Percentiles rank a stretch among this genome's conserved stretches.
phyloP scores from a whole-genome alignment of 2,888 invertebrate species.

The Furcula furcula region DNA sequence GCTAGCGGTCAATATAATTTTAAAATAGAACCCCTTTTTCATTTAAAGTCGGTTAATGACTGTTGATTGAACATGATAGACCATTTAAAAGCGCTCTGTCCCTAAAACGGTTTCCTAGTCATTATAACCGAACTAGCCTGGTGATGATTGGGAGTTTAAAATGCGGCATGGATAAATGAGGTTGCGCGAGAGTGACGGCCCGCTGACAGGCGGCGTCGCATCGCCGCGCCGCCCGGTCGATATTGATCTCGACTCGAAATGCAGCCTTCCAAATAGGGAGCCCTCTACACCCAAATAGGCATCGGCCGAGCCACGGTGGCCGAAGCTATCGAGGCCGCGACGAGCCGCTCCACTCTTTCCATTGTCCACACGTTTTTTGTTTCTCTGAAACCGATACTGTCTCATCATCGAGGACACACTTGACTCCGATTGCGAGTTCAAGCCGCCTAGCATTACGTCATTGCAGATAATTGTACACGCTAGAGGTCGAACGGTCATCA shows the following conservation, averaged over 20 bases:
- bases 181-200: conserved; percentile 52
- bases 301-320: conserved; percentile 40
- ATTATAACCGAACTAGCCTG: conserved; percentile 5
- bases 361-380: conserved; percentile 68
- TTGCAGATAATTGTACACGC: conserved; percentile 30
- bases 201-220: conserved; percentile 49
- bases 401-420: conserved; percentile 15
- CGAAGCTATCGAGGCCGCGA: conserved; percentile 62
- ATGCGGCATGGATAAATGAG: conserved; percentile 48
- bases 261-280: conserved; percentile 79
- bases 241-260: conserved; percentile 71
- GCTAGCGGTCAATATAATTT: too few species aligned
- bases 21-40: too few species aligned
- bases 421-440: conserved; percentile 7
- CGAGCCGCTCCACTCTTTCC: conserved; percentile 55
- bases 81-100: too few species aligned
- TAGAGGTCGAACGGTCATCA: conserved; percentile 34
- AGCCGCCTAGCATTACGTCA: conserved; percentile 25
- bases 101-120: neutral
- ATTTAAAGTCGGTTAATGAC: too few species aligned
- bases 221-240: conserved; percentile 42
- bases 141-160: conserved; percentile 22
- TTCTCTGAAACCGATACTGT: conserved; percentile 47
- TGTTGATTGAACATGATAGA: too few species aligned
- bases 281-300: conserved; percentile 72